Evolutionary conservation across 2,888 invertebrate species (phyloP), one percentile per base, ranked within the genome.

Genomic region (Druceiella hillmani): DNA sequence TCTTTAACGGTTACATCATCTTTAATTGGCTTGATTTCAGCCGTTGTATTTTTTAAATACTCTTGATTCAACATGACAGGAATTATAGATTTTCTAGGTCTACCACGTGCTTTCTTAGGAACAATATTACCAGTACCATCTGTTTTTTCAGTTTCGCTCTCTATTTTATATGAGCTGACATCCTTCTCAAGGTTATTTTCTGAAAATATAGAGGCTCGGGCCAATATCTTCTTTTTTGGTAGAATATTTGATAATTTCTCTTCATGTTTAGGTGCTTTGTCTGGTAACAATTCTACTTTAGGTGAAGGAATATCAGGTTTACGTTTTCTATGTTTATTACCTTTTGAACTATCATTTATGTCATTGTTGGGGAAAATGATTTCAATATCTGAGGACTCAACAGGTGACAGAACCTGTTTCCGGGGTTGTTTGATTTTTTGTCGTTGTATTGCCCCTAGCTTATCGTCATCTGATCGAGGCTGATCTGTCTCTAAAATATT

Each of bases 321-420:
- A 27, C 14, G 6, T 4, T 33, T 33, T 33, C 7, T 3, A n/a
- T 17, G 69, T 69, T 6, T 53, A 49, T 50, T 55, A 64, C 12
- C 64, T 56, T 53, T 64, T 68, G 63, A 64, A 17, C 51, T 50
- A 38, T 60, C 59, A 32, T 64, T 52, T 2, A 60, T 62, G 32
- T 68, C 52, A 45, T 67, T 66, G 38, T 52, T 51, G 3, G 71
- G 65, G 49, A 66, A 65, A 34, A 72, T 70, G 2, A 72, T 55
- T 52, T 72, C 70, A 37, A 70, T 48, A 27, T 70, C 71, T 3
- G 70, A 65, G 24, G 58, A 56, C 25, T 66, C 66, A 2, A 71
- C 70, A 1, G 71, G 68, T 16, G 66, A 70, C 14, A 72, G 51
- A 16, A 72, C 68, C 53, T 72, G 72, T 54, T 72, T 72, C 46